These are phyloP conservation scores for Bombycilla garrulus DNA, from an alignment of 2,113 vertebrate genomes.

Conservation along the genomic window DNA sequence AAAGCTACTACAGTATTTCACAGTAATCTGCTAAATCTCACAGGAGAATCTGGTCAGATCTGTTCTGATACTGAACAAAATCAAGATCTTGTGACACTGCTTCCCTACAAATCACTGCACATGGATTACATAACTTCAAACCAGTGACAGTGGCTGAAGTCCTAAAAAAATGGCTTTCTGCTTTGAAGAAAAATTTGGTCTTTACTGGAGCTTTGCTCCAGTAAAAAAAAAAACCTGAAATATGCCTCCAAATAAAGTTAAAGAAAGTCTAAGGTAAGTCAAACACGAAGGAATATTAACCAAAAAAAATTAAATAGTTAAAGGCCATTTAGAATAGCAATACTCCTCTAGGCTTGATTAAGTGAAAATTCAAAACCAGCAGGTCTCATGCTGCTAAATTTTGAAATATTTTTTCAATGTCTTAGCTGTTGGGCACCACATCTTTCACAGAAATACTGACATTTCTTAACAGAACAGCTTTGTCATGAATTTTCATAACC, in stretches of 20 bases:
- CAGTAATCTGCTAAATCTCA: background rate
- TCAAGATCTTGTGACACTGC: background rate
- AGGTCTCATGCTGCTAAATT: background rate
- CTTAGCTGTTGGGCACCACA: background rate
- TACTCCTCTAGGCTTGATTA: background rate
- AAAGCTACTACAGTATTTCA: background rate
- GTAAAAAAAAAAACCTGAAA: background rate
- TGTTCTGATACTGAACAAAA: background rate
- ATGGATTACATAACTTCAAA: background rate
- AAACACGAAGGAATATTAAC: background rate
- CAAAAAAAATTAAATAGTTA: background rate
- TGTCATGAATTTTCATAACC: background rate
- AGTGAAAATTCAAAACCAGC: background rate
- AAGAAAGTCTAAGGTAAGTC: background rate
- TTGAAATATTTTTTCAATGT: background rate
- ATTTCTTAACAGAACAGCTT: background rate
- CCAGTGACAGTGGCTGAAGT: background rate
- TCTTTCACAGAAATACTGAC: background rate
- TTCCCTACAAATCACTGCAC: background rate
- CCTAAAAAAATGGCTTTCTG: background rate
- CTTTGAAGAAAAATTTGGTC: background rate
- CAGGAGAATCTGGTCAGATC: background rate
- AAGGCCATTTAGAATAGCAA: background rate
- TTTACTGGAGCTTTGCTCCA: background rate
- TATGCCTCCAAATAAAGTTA: background rate